Evolutionary conservation across 2,888 invertebrate genomes (phyloP), one percentile per base, ranked within the genome.

Genomic region (Hipparchia semele): DNA sequence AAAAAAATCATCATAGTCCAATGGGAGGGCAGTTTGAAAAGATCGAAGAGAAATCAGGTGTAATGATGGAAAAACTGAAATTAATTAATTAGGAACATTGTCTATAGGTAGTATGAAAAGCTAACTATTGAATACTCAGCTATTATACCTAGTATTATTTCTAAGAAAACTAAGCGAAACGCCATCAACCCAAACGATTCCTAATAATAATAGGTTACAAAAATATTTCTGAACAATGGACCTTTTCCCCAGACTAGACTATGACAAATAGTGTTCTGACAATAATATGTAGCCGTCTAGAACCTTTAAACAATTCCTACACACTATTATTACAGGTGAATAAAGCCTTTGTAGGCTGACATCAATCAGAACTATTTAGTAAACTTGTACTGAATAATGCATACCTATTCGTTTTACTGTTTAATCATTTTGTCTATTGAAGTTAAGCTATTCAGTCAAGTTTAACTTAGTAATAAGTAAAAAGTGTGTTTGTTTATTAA

Each of bases 221-320:
- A n/a, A 66, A n/a, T 54, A 56, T 56, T 64, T n/a, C 45, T 54
- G 54, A 66, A 54, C 65, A 66, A 66, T 62, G 46, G 46, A 46
- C 49, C 64, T 64, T n/a, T n/a, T 51, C 23, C 49, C 54, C 54
- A n/a, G 66, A 54, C 66, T 66, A 54, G 66, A 54, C 66, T 45
- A 9, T 66, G 66, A 66, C 66, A 66, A 66, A 66, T 66, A 33
- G 65, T 54, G 39, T n/a, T 54, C 39, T 39, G 39, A 66, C 66
- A 54, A 66, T 64, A 64, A 51, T 33, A 49, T 1, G 7, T 49
- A 54, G n/a, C 64, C 13, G n/a, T 13, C 49, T n/a, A 45, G 39
- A 10, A 33, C 66, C 10, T 54, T n/a, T 54, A 45, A 54, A 66
- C 53, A 13, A 54, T 39, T n/a, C 23, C 54, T 13, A 8, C 66